Evolutionary conservation across 2,113 vertebrate genomes (phyloP), one percentile per base, ranked within the genome.

Genomic region (Cyanoramphus novaezelandiae): DNA sequence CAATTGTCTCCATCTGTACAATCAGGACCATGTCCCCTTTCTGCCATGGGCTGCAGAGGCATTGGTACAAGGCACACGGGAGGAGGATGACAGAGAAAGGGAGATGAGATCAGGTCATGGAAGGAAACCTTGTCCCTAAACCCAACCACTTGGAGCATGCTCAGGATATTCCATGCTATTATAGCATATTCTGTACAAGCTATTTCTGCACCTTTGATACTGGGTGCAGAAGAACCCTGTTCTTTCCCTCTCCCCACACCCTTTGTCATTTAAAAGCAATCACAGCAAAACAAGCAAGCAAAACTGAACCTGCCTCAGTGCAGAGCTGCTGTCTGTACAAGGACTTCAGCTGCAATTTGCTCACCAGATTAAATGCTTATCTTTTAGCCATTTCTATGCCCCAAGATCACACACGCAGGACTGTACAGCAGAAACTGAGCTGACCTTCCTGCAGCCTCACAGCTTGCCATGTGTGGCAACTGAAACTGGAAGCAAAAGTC

Each of bases 241-340:
- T 53, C 28, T 44, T 27, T 24, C 29, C 46, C 64, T 31, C 43
- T 53, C 55, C 59, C 52, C 63, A 12, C 9, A 28, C 2, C 3
- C 20, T 69, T 64, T 44, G 41, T 4, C 33, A 68, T 69, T 72
- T 49, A 44, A 39, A 81, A 80, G 46, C 7, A n/a, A 77, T 9
- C 0, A 4, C 20, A 81, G 64, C 7, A 43, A 62, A 59, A 62
- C 20, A 46, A 55, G 35, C 3, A 21, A 12, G 37, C 4, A 39
- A 67, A 52, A 29, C 9, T 3, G 23, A 49, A 43, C 5, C 76
- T 5, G 67, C 55, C 19, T 12, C 6, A 1, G 28, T 3, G 55
- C 1, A 1, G 57, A 80, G 60, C 0, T 31, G 59, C 68, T 27
- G 19, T 37, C 74, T 13, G 25, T 10, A 5, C 1, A 1, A 17